Evolutionary conservation across 2,113 vertebrate species (phyloP).

Genomic region (Bos javanicus): DNA sequence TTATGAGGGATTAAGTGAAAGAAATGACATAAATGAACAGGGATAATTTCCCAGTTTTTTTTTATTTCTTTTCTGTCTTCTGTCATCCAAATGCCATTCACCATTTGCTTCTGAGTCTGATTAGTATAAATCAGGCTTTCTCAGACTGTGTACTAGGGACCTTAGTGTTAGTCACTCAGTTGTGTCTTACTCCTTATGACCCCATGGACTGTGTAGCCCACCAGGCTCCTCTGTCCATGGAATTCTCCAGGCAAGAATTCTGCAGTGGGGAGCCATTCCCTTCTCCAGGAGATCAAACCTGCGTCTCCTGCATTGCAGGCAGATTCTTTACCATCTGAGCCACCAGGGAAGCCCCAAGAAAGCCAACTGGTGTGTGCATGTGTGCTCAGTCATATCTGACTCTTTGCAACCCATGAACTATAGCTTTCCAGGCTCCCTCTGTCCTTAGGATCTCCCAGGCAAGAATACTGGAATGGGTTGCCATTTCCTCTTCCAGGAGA

Average conservation of each 20-base stretch:
- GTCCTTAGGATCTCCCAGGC: not conserved
- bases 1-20: not conserved
- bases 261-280: not conserved
- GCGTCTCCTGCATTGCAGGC: not conserved
- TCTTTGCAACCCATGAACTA: rapidly evolving
- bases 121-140: not conserved
- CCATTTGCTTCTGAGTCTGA: not conserved
- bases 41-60: not conserved
- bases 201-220: not conserved
- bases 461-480: not conserved
- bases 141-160: not conserved
- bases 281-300: not conserved
- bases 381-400: rapidly evolving
- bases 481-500: not conserved
- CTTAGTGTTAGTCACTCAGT: not conserved
- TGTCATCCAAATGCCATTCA: not conserved
- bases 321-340: not conserved
- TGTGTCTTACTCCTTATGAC: not conserved
- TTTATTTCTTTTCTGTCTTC: not conserved
- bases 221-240: not conserved
- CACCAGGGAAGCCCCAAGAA: not conserved
- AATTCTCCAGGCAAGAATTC: not conserved
- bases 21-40: not conserved
- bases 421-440: not conserved
- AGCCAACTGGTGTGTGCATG: not conserved